Base-by-base conservation (phyloP, 2,888 invertebrate genomes). In the Drosophila mayaguana region DNA sequence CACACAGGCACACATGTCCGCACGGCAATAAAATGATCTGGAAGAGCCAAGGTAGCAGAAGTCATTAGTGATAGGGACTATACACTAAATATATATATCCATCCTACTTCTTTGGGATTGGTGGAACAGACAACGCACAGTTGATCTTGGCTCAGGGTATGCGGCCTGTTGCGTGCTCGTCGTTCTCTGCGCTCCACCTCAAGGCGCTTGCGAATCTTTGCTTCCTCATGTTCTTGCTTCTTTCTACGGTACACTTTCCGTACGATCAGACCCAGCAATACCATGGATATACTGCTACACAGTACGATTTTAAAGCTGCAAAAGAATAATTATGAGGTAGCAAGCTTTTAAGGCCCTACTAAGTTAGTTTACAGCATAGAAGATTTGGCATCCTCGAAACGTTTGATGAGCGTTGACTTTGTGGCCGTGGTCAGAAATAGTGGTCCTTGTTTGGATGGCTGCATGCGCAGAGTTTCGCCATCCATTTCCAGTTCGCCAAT, bases 1-100 rank as follows among this genome's bases (percentile, higher is more conserved):
- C 96, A 91, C 98, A 98, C 34, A 98, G 93, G 87, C 97, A 97
- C 8, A 98, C 96, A 92, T 98, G 98, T 0, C 98, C 98, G 92
- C 98, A 98, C 0, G 97, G 97, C 72, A 98, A 92, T 61, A 98
- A 93, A 82, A 98, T 96, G 45, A 97, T 96, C 95, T 96, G 92
- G 36, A 94, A 94, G 7, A 7, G 51, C n/a, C 36, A 6, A 38
- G 25, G n/a, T 9, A 32, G 3, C 1, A 1, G 2, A 16, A 43
- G 51, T 22, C 12, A 11, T 25, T 18, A 36, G n/a, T 14, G 25
- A 9, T 6, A 3, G 6, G 12, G 32, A 25, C 5, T 20, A 16
- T 38, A 22, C 25, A 25, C 25, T 25, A 4, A 8, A 6, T n/a
- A 3, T 38, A 5, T 7, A 16, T 28, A 16, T 3, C 0, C 5